A percentile compares a stretch with the other conserved stretches of the same genome.
Conservation (phyloP, 2,888 invertebrate genomes). For the Sthenelais limicola region DNA sequence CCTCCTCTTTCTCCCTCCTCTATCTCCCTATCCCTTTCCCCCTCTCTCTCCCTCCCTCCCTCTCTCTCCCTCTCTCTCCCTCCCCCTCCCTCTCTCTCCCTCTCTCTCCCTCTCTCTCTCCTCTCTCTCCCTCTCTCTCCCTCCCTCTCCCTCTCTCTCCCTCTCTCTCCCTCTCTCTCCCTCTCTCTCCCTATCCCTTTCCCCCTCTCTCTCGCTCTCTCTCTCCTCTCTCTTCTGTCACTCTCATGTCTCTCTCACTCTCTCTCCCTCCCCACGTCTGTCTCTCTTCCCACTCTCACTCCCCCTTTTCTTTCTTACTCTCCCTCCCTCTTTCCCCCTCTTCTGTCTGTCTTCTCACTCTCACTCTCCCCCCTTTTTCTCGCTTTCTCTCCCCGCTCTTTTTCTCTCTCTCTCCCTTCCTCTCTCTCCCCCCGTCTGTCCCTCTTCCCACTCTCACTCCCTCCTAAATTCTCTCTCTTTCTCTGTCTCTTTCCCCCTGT, state of each 20-base stretch:
- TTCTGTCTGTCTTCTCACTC: too few relatives aligned
- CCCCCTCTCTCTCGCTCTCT: conserved; percentile 1
- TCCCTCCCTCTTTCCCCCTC: too few relatives aligned
- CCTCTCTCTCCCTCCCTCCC: background rate
- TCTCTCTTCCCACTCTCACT: background rate
- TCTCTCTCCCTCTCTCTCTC: background rate
- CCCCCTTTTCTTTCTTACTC: background rate
- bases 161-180: conserved; percentile 7
- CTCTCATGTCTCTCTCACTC: background rate
- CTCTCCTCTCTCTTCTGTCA: background rate
- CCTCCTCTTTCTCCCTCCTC: background rate
- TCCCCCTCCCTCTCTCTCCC: background rate
- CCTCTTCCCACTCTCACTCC: background rate
- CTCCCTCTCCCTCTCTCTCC: background rate
- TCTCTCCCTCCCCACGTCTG: background rate
- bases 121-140: background rate
- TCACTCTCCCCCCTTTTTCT: too few relatives aligned
- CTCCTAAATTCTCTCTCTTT: background rate
- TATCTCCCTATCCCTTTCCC: background rate
- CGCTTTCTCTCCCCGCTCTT: too few relatives aligned
- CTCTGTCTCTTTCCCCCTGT: background rate
- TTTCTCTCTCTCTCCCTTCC: background rate
- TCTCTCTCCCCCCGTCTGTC: background rate
- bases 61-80: background rate
- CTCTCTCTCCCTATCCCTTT: background rate